A percentile compares a stretch with the other conserved stretches of the same genome.
Conservation (phyloP, 2,113 vertebrate genomes). For the Thalassarche chlororhynchos region DNA sequence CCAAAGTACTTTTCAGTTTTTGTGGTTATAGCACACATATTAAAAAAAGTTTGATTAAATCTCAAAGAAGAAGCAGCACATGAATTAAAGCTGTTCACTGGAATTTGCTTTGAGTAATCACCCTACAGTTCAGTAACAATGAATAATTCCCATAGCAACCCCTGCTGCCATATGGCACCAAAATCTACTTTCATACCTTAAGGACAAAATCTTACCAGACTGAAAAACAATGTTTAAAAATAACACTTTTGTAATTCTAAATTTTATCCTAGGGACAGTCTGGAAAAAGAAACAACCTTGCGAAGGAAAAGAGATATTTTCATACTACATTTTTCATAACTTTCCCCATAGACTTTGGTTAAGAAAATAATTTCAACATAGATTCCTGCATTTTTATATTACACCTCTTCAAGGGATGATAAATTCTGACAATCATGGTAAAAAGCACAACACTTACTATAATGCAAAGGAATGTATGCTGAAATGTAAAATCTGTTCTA, state of each 20-base stretch:
- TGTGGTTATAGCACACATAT: neutral
- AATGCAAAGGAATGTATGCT: neutral
- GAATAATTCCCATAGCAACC: slow-evolving; percentile 39
- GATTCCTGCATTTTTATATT: neutral
- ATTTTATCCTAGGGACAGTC: neutral
- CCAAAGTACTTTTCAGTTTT: neutral
- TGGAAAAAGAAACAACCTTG: neutral
- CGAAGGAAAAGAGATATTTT: neutral
- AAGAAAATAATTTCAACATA: neutral
- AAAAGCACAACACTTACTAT: neutral
- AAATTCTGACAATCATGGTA: neutral
- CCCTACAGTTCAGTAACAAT: slow-evolving; percentile 20
- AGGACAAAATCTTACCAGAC: neutral
- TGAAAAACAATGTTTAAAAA: slow-evolving; percentile 8
- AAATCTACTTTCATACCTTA: neutral
- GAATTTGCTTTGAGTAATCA: slow-evolving; percentile 39
- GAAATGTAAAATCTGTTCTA: neutral
- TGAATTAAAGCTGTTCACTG: neutral
- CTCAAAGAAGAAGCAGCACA: neutral
- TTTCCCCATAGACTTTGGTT: neutral
- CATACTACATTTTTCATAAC: neutral
- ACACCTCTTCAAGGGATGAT: neutral
- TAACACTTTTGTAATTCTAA: neutral
- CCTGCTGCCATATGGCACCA: slow-evolving; percentile 43
- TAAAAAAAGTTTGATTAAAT: neutral